phyloP scores from a whole-genome alignment of 1,140 invertebrate species.

The Bombus picipes region DNA sequence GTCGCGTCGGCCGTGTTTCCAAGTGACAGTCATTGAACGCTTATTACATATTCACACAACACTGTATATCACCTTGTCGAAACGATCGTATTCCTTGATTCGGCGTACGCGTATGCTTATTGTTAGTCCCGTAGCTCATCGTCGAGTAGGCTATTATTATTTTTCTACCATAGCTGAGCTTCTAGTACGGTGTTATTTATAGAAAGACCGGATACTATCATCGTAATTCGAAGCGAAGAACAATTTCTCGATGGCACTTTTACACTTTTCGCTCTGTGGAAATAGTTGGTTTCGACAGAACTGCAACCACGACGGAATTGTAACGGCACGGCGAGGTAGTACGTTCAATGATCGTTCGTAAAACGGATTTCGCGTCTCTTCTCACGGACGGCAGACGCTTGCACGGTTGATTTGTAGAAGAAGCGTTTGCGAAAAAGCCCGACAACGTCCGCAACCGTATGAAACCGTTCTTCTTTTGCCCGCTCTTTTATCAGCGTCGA shows the following conservation, averaged over 20 bases:
- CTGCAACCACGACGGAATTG: not conserved
- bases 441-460: constrained; percentile 14
- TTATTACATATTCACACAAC: not conserved
- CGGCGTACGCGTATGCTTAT: no score
- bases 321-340: not conserved
- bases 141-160: not conserved
- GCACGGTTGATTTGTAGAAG: constrained; percentile 13
- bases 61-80: not conserved
- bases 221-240: not conserved
- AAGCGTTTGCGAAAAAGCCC: constrained; percentile 17
- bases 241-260: not conserved
- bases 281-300: not conserved
- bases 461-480: constrained; percentile 44
- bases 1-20: not conserved
- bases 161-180: not conserved
- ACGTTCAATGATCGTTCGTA: not conserved
- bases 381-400: not conserved
- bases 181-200: no score
- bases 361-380: not conserved
- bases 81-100: not conserved
- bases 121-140: not conserved
- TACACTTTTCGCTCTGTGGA: not conserved
- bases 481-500: constrained; percentile 59
- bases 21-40: not conserved
- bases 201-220: not conserved